phyloP scores from a whole-genome alignment of 2,113 vertebrate genomes.

The Rafetus swinhoei region DNA sequence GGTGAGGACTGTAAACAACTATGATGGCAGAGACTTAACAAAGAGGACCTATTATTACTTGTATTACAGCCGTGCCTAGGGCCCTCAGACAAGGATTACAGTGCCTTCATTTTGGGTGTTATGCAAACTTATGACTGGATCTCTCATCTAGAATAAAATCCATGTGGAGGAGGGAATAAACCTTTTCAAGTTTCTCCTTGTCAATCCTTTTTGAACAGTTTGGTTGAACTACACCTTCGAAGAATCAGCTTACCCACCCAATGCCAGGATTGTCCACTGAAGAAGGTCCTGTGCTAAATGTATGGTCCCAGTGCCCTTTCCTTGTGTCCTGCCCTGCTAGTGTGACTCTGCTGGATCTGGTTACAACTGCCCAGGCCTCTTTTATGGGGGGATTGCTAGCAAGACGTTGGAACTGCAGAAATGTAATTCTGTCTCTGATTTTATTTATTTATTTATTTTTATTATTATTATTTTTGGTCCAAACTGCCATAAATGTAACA shows the following conservation, averaged over 20 bases:
- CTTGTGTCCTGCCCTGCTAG: background rate
- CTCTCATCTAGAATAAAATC: background rate
- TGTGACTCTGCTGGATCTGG: background rate
- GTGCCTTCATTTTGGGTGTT: background rate
- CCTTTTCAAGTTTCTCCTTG: fast-evolving
- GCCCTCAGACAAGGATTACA: background rate
- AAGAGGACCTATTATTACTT: background rate
- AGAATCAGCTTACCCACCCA: background rate
- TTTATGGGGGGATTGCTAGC: background rate
- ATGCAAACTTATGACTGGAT: background rate
- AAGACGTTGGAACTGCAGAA: constrained; percentile 11
- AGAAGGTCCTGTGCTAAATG: background rate
- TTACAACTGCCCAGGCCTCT: background rate
- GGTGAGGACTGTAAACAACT: background rate
- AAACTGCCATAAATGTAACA: background rate
- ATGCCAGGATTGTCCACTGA: background rate
- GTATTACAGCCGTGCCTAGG: background rate
- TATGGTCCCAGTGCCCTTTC: background rate
- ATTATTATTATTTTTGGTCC: too few species aligned
- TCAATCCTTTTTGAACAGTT: background rate
- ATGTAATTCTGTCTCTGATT: background rate
- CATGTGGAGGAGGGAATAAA: background rate
- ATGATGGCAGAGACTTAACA: background rate
- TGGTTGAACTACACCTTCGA: background rate
- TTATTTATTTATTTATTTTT: too few species aligned